Percentiles rank a stretch among this genome's conserved stretches.
phyloP scores from a whole-genome alignment of 2,113 vertebrate species.

The Chrysochloris asiatica region DNA sequence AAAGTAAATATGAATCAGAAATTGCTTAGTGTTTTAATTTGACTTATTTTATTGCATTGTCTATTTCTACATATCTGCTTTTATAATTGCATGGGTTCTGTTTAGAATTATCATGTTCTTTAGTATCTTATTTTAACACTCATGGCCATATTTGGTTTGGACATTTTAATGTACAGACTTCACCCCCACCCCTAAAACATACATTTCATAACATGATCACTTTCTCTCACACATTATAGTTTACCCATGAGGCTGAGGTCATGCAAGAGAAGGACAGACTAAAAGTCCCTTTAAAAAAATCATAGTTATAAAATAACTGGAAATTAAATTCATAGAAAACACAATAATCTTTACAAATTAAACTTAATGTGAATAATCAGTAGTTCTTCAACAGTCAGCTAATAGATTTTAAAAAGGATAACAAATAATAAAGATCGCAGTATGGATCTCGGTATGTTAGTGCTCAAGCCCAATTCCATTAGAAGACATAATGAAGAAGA shows the following conservation, averaged over 20 bases:
- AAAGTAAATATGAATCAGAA: slow-evolving; percentile 48
- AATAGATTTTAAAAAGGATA: background rate
- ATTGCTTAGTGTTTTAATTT: slow-evolving; percentile 46
- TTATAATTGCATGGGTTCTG: background rate
- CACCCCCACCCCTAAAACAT: background rate
- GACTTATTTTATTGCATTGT: slow-evolving; percentile 35
- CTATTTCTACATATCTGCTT: background rate
- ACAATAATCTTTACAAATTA: background rate
- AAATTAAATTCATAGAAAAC: slow-evolving; percentile 29
- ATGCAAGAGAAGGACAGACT: background rate
- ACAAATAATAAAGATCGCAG: background rate
- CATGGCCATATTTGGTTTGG: background rate
- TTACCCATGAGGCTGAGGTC: background rate
- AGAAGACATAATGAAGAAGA: background rate
- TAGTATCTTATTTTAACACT: slow-evolving; percentile 5
- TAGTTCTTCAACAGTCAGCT: background rate
- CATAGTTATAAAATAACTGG: slow-evolving; percentile 10
- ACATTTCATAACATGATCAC: slow-evolving; percentile 19
- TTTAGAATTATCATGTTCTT: slow-evolving; percentile 7
- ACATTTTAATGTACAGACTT: background rate
- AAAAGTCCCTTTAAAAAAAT: background rate
- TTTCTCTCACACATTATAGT: background rate
- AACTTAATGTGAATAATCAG: background rate
- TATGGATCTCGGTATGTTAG: background rate
- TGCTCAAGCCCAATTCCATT: background rate